Evolutionary conservation across 2,113 vertebrate genomes (phyloP), one percentile per base, ranked within the genome.

Genomic region (Engystomops pustulosus): DNA sequence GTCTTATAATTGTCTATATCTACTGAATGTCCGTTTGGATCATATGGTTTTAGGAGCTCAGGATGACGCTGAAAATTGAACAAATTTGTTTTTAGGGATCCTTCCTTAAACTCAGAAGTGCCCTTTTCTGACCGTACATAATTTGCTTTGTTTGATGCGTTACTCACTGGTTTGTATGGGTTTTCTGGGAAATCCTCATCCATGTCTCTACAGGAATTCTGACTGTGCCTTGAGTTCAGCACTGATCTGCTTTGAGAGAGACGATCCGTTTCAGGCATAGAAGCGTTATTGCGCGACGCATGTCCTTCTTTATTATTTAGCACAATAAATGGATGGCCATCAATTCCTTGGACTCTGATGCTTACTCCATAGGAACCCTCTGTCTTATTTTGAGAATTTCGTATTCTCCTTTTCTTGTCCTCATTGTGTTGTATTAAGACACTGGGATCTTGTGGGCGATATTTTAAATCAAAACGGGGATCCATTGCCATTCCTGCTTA

Each of bases 241-340:
- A 92, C 88, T 80, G 92, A 87, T 23, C 89, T 90, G 17, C 90
- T 92, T 20, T 89, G 36, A 45, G 80, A 1, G 6, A 90, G 86
- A 20, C 6, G 14, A 70, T 69, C 51, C 3, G 11, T 14, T 38
- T 79, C 91, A 25, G 94, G 58, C 25, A 88, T 72, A 84, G 88
- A 10, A 1, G 81, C n/a, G 78, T 90, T 93, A 72, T 41, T 41
- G 4, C 93, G 88, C 8, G 94, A 88, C 30, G 93, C 82, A 27
- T 88, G 92, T 6, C 90, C 91, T 74, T 99, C 96, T 0, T 96
- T 94, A 86, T 98, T 99, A 88, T 99, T 99, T 77, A 99, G 93
- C 49, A 99, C 97, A 8, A 99, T 96, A 71, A 98, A 99, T 0
- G 98, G 97, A 87, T 99, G 98, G 34, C 98, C 98, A 75, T 96